phyloP scores from a whole-genome alignment of 2,113 vertebrate genomes.

The Pardalotus punctatus region DNA sequence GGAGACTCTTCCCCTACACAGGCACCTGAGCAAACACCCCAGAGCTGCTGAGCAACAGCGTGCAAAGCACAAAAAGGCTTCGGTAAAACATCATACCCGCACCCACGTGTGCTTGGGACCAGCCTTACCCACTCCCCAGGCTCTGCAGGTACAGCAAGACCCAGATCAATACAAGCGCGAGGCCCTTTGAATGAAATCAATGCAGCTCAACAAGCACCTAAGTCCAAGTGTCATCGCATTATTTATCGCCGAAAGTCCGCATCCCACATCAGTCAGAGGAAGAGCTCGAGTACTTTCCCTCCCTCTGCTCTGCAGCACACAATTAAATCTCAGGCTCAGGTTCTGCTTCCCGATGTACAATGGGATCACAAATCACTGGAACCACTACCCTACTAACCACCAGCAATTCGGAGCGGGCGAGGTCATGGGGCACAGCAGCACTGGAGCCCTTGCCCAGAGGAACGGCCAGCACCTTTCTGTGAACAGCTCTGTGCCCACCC shows the following conservation, averaged over 20 bases:
- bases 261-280: background rate
- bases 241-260: conserved; percentile 31
- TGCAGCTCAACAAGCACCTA: conserved; percentile 33
- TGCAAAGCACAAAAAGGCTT: background rate
- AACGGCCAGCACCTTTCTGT: background rate
- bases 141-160: background rate
- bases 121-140: background rate
- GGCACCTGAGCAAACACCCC: conserved; percentile 6
- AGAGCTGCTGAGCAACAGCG: background rate
- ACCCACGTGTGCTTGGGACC: background rate
- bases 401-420: accelerated
- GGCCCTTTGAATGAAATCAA: conserved; percentile 41
- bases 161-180: conserved; percentile 2
- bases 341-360: accelerated
- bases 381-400: background rate
- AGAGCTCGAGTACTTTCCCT: background rate
- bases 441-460: background rate
- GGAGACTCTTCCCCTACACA: background rate
- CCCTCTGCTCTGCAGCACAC: background rate
- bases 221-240: conserved; percentile 28
- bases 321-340: background rate
- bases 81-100: background rate
- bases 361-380: background rate
- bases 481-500: background rate
- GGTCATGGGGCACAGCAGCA: accelerated